Base-by-base conservation (phyloP, 23 tunicate genomes). In the Ciona savignyi region DNA sequence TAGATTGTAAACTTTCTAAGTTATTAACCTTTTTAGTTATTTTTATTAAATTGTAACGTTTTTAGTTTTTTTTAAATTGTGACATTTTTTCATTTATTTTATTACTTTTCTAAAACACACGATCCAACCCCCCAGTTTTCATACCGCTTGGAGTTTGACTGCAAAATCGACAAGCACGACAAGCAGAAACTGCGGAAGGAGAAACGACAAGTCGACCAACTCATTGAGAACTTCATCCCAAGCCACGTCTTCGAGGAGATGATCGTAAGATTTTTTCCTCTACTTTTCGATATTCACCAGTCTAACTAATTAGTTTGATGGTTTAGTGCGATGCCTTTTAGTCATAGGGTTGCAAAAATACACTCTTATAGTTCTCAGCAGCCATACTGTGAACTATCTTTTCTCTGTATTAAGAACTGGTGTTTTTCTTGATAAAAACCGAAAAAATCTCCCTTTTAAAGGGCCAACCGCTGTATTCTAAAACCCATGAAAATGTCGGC, bases 401-500 rank as follows among this genome's bases (percentile, higher is more conserved):
- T n/a, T n/a, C n/a, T n/a, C n/a, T n/a, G n/a, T n/a, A n/a, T n/a
- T n/a, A n/a, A n/a, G n/a, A n/a, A n/a, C n/a, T n/a, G n/a, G n/a
- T n/a, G n/a, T n/a, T n/a, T n/a, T n/a, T n/a, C n/a, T n/a, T n/a
- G n/a, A n/a, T n/a, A n/a, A n/a, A n/a, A n/a, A n/a, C n/a, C n/a
- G n/a, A n/a, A n/a, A n/a, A n/a, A n/a, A 11, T 2, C 33, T 66
- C 15, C 2, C 1, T 21, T 20, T 20, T 68, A 6, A 68, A 92
- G 84, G 84, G 77, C 56, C 68, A 89, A 68, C 78, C 73, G 21
- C 72, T 72, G 63, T 94, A 94, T 35, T 94, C 99, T 1, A 79
- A 94, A 68, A 87, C 93, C 27, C 99, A 94, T 68, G 67, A 79
- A 42, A 94, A 86, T 3, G 99, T 94, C 19, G 99, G 99, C n/a